Conservation (phyloP, 2,113 vertebrate species). For the Podiceps cristatus region DNA sequence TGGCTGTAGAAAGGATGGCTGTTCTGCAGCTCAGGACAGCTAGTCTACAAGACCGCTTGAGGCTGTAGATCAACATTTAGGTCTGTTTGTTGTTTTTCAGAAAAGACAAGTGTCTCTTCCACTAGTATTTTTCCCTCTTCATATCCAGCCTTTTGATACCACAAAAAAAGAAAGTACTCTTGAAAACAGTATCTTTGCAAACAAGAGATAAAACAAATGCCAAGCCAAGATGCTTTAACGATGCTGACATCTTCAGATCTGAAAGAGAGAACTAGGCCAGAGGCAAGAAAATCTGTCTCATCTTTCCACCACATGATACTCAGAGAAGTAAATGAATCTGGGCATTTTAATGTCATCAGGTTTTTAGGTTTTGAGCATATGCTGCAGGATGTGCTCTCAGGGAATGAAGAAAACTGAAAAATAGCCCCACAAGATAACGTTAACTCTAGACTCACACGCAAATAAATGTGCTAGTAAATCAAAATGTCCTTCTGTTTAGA, state of each 20-base stretch:
- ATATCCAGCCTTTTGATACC: not conserved
- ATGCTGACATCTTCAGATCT: not conserved
- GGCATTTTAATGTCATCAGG: not conserved
- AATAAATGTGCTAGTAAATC: not conserved
- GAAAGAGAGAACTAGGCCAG: not conserved
- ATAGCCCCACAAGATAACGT: not conserved
- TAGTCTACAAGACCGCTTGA: not conserved
- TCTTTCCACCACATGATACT: conserved; percentile 5
- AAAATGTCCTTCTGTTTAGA: not conserved
- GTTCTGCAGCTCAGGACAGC: not conserved
- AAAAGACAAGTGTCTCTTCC: conserved; percentile 9
- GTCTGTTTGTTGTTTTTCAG: conserved; percentile 26
- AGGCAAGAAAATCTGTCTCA: conserved; percentile 55
- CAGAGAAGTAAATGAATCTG: not conserved
- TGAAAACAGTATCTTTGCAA: not conserved
- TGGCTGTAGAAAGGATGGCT: not conserved
- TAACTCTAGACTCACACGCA: not conserved
- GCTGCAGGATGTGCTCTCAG: not conserved
- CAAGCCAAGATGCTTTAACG: not conserved
- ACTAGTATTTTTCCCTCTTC: conserved; percentile 16
- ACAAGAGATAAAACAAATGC: conserved; percentile 43
- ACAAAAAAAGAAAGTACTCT: conserved; percentile 40
- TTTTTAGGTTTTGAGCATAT: not conserved
- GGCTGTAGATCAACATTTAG: not conserved
- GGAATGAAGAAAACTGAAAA: not conserved